Evolutionary conservation across 2,797 vertebrate species (phyloP), one percentile per base, ranked within the genome.

Genomic region (Hozukius guyotensis): DNA sequence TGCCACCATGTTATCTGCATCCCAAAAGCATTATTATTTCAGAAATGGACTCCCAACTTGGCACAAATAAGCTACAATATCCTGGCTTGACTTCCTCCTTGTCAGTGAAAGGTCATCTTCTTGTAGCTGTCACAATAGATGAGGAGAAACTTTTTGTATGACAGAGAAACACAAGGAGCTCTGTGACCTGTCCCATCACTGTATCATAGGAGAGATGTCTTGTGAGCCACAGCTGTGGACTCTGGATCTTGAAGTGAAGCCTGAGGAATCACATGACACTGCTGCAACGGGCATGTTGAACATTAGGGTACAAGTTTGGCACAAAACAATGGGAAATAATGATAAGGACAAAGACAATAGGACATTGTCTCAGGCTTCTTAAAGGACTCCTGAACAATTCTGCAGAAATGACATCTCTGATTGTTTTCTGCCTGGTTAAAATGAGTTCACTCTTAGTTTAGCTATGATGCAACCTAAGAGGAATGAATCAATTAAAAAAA

Each of bases 101-200:
- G 77, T 62, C 75, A 64, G 24, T 66, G 53, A 73, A 74, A 76
- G 78, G 68, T 78, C 84, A 71, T 66, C 53, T 66, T 78, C 78
- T 78, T 84, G 78, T 62, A 11, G 71, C 87, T 84, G 88, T 88
- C 87, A 88, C 70, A 68, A 46, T 31, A 42, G 78, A 91, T 87
- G 66, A 84, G 52, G 24, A 14, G 16, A 78, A 25, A 73, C 56
- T 52, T 88, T 78, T 14, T 52, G 77, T 83, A 75, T 83, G 60
- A 80, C 63, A 68, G 63, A 83, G 34, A 81, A 77, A 78, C 20
- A 84, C 73, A 80, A 71, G 71, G 36, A 72, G 84, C 80, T 62
- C 27, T 66, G n/a, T n/a, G 64, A 82, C 75, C 73, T 72, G 82
- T 64, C 73, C 70, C 52, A 13, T 83, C 87, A 55, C 27, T 72